Evolutionary conservation across 2,797 vertebrate genomes (phyloP), one percentile per base, ranked within the genome.

Genomic region (Hippocampus kuda): DNA sequence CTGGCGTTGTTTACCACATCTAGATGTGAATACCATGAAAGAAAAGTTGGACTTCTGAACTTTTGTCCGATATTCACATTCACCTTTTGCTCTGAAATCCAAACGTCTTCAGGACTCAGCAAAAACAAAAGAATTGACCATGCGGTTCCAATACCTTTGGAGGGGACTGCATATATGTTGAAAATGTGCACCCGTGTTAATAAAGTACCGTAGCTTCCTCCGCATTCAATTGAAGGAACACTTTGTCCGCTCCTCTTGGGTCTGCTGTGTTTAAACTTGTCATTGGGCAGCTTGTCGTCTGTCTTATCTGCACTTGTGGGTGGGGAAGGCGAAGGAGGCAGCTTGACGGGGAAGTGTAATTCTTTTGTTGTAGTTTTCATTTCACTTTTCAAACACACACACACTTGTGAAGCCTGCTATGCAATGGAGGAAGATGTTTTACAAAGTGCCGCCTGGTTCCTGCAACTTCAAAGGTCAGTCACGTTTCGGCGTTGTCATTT

Each of bases 391-490:
- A 64, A 6, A 60, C 20, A 26, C 2, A 11, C 2, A 11, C 22
- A 30, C 38, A 46, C 51, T 27, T n/a, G 41, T 68, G 51, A 61
- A 42, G 18, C 9, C 4, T 6, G 24, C 38, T 26, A 0, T 18
- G 70, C 42, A 51, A 90, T 88, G 88, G 87, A 87, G 60, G 77
- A 66, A 66, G 80, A 80, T 5, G 26, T 61, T 38, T 72, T 65
- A 38, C 64, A 63, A 56, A 72, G 34, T 70, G 42, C 71, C 30
- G 78, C 70, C 76, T 83, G 85, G 81, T 87, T 88, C 66, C 80
- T 87, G 64, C 79, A 73, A 75, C 79, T 88, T 42, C 73, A 51
- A 74, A 82, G 84, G 90, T 90, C 75, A 76, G 84, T 81, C n/a
- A 26, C 68, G 73, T 63, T 24, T 27, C 27, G 26, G 44, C 22